These are phyloP conservation scores for Ciconia boyciana DNA, from an alignment of 2,113 vertebrate species.

Conservation along the genomic window DNA sequence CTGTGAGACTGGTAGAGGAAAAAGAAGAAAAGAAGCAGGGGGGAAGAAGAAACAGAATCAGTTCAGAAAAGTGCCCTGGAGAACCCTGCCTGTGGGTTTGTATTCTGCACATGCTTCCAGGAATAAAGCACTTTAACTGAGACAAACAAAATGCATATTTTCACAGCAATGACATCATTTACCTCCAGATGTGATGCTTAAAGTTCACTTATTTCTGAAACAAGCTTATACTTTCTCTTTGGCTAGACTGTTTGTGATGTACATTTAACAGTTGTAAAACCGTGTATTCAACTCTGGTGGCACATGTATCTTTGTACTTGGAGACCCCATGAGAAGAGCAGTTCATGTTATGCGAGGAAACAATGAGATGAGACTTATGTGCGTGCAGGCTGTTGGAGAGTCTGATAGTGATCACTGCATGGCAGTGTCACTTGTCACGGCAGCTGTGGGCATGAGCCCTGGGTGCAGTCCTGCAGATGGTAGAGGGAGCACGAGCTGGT, in stretches of 20 bases:
- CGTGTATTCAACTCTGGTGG: background rate
- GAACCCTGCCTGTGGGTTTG: background rate
- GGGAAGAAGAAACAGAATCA: background rate
- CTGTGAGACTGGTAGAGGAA: background rate
- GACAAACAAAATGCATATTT: background rate
- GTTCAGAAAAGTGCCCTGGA: background rate
- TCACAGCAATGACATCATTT: fast-evolving
- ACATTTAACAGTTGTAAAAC: background rate
- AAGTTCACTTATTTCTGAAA: background rate
- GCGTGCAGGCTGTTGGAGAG: background rate
- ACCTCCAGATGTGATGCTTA: background rate
- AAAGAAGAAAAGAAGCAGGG: background rate
- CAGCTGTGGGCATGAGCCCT: background rate
- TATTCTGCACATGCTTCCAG: background rate
- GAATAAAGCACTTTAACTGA: background rate
- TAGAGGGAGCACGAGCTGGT: background rate
- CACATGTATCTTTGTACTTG: fast-evolving
- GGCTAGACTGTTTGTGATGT: background rate
- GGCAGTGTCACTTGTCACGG: fast-evolving
- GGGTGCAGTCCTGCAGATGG: background rate
- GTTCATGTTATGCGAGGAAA: background rate
- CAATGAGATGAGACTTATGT: fast-evolving
- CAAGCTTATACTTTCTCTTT: fast-evolving
- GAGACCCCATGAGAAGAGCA: background rate
- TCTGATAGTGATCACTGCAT: no score